Base-by-base conservation (phyloP, 2,113 vertebrate species). In the Zosterops pallidus region DNA sequence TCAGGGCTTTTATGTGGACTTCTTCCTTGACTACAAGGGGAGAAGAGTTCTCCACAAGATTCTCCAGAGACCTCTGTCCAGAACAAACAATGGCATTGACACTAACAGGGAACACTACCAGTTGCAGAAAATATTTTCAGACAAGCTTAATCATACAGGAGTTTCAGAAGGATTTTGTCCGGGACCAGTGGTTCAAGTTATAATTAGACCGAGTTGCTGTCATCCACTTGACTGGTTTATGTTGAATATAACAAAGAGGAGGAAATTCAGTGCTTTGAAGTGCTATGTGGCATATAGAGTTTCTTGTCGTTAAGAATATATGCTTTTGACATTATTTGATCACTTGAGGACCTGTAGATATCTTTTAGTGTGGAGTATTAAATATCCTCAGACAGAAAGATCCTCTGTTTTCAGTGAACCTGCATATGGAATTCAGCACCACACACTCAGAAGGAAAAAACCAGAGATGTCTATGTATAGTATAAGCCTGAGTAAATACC, bases 401-500 rank as follows among this genome's bases (percentile, higher is more conserved):
- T 71, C 20, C n/a, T 17, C 46, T 76, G 11, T 50, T 80, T 91
- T 62, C 74, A 69, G 35, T 31, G 24, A 91, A 84, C 35, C 41
- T 88, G 31, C 31, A 60, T 42, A 14, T 4, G 17, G 35, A 75
- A 88, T 91, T 82, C 77, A 78, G 21, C 31, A 81, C 25, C 49
- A 35, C 1, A 5, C 33, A 33, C 31, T 60, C 21, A 26, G 80
- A 87, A 60, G 12, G 9, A 39, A 89, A 82, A 63, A 86, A 37
- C 0, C 18, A 86, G 41, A 79, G 10, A 77, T 31, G 15, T 53
- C 65, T 91, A 83, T 74, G 23, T 56, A 25, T 14, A 60, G 52
- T 12, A 33, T 63, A 90, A 96, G 72, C 28, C 47, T 81, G 52
- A 86, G 56, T 78, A 94, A 95, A 96, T 90, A 44, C 35, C 77